Conservation (phyloP, 2,113 vertebrate genomes). For the Opisthocomus hoazin region DNA sequence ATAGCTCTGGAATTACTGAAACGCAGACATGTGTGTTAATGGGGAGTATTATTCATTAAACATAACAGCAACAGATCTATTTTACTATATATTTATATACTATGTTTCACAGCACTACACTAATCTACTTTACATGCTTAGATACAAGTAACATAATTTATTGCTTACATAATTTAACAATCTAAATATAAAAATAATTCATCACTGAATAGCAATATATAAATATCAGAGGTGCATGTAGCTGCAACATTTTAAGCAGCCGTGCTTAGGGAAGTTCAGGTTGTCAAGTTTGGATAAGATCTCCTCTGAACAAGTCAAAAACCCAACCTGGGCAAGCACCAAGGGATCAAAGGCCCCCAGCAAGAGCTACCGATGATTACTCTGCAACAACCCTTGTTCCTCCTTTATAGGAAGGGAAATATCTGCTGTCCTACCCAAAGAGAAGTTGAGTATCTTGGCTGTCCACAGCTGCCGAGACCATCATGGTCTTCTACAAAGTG, state of each 20-base stretch:
- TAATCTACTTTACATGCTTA: background rate
- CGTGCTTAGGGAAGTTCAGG: background rate
- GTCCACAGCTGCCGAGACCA: background rate
- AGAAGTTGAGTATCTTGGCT: background rate
- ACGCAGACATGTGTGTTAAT: background rate
- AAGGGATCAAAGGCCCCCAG: background rate
- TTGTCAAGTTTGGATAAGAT: background rate
- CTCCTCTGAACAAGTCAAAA: background rate
- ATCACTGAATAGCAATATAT: background rate
- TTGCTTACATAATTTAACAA: background rate
- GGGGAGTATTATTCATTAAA: background rate
- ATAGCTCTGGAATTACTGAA: background rate
- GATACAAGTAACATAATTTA: background rate
- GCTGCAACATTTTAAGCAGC: background rate
- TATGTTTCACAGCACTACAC: background rate
- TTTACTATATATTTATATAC: background rate
- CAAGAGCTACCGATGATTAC: fast-evolving
- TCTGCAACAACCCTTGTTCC: background rate
- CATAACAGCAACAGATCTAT: background rate
- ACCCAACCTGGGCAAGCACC: background rate
- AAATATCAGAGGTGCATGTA: background rate
- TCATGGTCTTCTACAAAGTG: fast-evolving
- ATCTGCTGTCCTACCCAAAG: background rate
- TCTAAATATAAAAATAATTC: background rate
- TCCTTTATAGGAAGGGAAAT: background rate